A percentile compares a stretch with the other conserved stretches of the same genome.
Evolutionary conservation across 2,888 invertebrate genomes (phyloP).

Genomic region (Altica lythri): DNA sequence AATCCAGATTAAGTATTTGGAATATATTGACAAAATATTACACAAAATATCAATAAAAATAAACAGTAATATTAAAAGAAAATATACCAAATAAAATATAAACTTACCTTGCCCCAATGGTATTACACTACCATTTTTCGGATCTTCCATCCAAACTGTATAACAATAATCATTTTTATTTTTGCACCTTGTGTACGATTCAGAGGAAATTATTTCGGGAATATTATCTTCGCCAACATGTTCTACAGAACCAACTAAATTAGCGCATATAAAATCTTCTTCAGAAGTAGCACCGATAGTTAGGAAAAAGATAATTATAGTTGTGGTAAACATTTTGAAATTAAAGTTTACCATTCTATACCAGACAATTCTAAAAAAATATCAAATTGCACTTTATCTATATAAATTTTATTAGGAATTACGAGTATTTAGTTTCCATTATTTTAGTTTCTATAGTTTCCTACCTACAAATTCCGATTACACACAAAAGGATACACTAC

Average conservation of each 20-base stretch:
- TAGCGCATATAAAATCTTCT: conserved; percentile 44
- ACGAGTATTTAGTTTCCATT: not conserved
- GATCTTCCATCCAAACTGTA: conserved; percentile 71
- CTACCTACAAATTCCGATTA: conserved; percentile 14
- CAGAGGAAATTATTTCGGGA: conserved; percentile 46
- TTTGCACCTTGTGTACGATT: conserved; percentile 58
- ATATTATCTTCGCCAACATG: conserved; percentile 48
- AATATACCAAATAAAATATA: not conserved
- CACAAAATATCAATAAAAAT: not conserved
- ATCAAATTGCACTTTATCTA: not conserved
- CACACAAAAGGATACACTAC: conserved; percentile 9
- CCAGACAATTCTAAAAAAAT: not conserved
- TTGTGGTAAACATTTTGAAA: not conserved
- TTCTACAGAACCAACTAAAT: conserved; percentile 44
- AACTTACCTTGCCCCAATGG: conserved; percentile 72
- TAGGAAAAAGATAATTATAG: not conserved
- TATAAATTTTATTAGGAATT: conserved; percentile 4
- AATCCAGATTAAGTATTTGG: not conserved
- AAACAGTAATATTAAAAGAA: not conserved
- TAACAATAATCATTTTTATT: conserved; percentile 76
- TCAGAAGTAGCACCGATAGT: conserved; percentile 17
- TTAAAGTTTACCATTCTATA: not conserved
- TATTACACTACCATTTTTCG: conserved; percentile 63
- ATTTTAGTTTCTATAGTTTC: conserved; percentile 18
- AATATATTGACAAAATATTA: not conserved